Evolutionary conservation across 2,888 invertebrate species (phyloP).

Genomic region (Brenthis ino): DNA sequence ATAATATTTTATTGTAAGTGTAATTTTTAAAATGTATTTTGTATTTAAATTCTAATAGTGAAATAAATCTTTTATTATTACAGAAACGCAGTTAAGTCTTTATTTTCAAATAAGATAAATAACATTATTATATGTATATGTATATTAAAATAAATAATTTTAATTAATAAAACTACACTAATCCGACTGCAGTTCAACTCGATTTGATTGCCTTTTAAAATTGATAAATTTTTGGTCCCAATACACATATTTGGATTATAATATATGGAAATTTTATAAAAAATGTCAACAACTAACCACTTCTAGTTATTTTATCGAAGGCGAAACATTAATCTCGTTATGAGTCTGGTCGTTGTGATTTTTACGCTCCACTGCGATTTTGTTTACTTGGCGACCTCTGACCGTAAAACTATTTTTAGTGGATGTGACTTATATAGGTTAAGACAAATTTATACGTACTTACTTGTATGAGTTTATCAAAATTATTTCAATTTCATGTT

Average conservation of each 20-base stretch:
- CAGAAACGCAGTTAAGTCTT: too few species aligned
- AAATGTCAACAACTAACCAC: background rate
- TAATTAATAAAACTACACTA: conserved; percentile 11
- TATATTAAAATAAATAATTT: background rate
- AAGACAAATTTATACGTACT: conserved; percentile 18
- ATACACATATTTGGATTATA: too few species aligned
- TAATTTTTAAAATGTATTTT: too few species aligned
- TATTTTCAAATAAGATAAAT: too few species aligned
- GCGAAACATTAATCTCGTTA: conserved; percentile 37
- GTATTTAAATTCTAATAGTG: too few species aligned
- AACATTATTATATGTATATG: background rate
- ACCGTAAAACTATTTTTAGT: conserved; percentile 22
- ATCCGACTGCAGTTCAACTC: too few species aligned
- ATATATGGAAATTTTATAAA: too few species aligned
- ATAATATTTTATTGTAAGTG: too few species aligned
- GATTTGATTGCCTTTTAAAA: too few species aligned
- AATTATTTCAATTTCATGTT: conserved; percentile 10
- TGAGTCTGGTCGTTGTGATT: conserved; percentile 29
- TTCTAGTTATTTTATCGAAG: conserved; percentile 18
- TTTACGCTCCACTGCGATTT: conserved; percentile 35
- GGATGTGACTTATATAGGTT: conserved; percentile 21
- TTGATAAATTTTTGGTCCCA: too few species aligned
- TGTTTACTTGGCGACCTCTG: conserved; percentile 35
- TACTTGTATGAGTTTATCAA: conserved; percentile 12
- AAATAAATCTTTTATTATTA: too few species aligned